Base-by-base conservation (phyloP, 1,140 invertebrate genomes). In the Drosophila lacertosa region DNA sequence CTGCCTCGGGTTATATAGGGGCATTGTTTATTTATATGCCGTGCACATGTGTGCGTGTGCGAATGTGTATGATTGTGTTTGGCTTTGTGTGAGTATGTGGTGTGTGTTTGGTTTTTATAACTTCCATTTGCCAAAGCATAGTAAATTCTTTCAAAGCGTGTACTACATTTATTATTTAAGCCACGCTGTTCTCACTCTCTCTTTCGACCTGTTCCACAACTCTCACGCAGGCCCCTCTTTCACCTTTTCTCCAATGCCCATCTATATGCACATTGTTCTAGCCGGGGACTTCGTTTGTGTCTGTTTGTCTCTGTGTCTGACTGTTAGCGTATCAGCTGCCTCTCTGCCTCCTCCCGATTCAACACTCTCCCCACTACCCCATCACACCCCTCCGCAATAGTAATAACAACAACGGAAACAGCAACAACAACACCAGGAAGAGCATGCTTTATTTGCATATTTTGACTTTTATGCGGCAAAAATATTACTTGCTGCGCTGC, bases 111-210 rank as follows among this genome's bases (percentile, higher is more conserved):
- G 71, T 83, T 83, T 84, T 83, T 83, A 83, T 83, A 83, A 83
- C 79, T 82, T 76, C 79, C 76, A 75, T 83, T 84, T 79, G 75
- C 75, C 79, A 84, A 83, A 83, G 79, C 73, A 84, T 83, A 84
- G 80, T 83, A 83, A 83, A 83, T 83, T 83, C 80, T 83, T 84
- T 83, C 80, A 84, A 83, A 84, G 80, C 79, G 66, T 83, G 79
- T 83, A 84, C 79, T 83, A 83, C 79, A 83, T 83, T 83, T 83
- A 83, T 83, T 83, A 83, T 83, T 83, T 83, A 83, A 83, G 79
- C 79, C 80, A 79, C 48, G 75, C 79, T 77, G 26, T 71, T 40
- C 39, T 37, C 71, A 18, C 59, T 39, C 18, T 48, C 37, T 47
- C 53, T 47, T 26, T 37, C 39, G 13, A 16, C 5, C 24, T 1